Percentiles rank a stretch among this genome's conserved stretches.
Evolutionary conservation across 2,888 invertebrate species (phyloP).

Genomic region (Sphaerophoria taeniata): DNA sequence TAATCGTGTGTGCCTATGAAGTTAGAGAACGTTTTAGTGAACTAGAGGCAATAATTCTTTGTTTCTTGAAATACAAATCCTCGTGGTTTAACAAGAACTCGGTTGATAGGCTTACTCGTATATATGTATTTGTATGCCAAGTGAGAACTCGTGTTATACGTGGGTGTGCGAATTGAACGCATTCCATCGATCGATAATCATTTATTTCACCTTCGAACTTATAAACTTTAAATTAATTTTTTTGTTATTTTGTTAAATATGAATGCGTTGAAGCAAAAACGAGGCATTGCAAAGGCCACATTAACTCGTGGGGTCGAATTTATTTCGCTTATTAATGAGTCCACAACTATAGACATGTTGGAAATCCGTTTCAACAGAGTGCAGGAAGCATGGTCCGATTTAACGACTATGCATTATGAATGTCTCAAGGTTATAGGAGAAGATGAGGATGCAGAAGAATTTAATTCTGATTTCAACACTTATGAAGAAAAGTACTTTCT

Average conservation of each 20-base stretch:
- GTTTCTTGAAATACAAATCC: too few relatives aligned
- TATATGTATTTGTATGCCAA: too few relatives aligned
- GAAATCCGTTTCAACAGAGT: conserved; percentile 34
- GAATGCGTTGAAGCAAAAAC: conserved; percentile 7
- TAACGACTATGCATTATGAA: conserved; percentile 6
- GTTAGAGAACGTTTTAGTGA: too few relatives aligned
- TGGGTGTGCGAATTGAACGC: too few relatives aligned
- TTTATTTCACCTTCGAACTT: conserved; percentile 15
- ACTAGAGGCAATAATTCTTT: too few relatives aligned
- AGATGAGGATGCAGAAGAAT: background rate
- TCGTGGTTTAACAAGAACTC: too few relatives aligned
- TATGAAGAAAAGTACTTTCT: conserved; percentile 34
- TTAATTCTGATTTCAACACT: conserved; percentile 3
- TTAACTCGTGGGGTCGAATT: background rate
- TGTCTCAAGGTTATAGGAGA: conserved; percentile 20
- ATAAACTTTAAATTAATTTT: background rate
- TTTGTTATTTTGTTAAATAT: conserved; percentile 3
- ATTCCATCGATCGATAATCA: background rate
- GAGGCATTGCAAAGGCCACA: conserved; percentile 4
- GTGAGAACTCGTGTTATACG: too few relatives aligned
- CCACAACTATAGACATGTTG: conserved; percentile 24
- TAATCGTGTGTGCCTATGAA: too few relatives aligned
- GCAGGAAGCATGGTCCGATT: conserved; percentile 5
- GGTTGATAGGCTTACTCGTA: too few relatives aligned
- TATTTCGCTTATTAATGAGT: background rate